Evolutionary conservation across 2,888 invertebrate genomes (phyloP), one percentile per base, ranked within the genome.

Genomic region (Nymphalis urticae): DNA sequence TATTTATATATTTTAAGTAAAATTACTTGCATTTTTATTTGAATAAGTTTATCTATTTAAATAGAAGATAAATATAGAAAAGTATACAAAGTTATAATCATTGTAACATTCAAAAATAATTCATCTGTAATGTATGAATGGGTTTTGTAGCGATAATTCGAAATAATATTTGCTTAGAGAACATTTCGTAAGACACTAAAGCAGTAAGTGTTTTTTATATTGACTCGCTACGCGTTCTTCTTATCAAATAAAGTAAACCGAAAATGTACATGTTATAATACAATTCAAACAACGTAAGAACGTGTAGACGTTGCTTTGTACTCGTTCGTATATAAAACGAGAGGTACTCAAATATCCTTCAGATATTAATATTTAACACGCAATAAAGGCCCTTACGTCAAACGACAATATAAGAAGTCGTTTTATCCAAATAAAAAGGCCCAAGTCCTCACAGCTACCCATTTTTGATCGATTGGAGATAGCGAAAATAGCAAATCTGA

Each of bases 281-380:
- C 42, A 60, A 47, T 16, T 16, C 17, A 64, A 56, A 50, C 42
- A 53, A 17, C 6, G 62, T 13, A 42, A 53, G 24, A 42, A 8
- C 48, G 9, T 42, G 48, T 48, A 48, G 17, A 19, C n/a, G 50
- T 6, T 53, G 24, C 21, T 66, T 54, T 66, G 32, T 27, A 32
- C 9, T 10, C n/a, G 24, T 7, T 32, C 16, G 16, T 32, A n/a
- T 21, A 17, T 36, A 27, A 59, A 54, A 58, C 9, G n/a, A 13
- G 51, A 65, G 13, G 9, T 66, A 42, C n/a, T 65, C 56, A 8
- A 62, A 69, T 62, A 62, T 62, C 36, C 24, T 42, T n/a, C 50
- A 24, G 21, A 62, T 65, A 62, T 65, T 65, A 56, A 70, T 70
- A 70, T 66, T 62, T 62, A 65, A 51, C 63, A 61, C 47, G 54